These are phyloP conservation scores for Polia nebulosa DNA, from an alignment of 2,888 invertebrate genomes.

Conservation along the genomic window DNA sequence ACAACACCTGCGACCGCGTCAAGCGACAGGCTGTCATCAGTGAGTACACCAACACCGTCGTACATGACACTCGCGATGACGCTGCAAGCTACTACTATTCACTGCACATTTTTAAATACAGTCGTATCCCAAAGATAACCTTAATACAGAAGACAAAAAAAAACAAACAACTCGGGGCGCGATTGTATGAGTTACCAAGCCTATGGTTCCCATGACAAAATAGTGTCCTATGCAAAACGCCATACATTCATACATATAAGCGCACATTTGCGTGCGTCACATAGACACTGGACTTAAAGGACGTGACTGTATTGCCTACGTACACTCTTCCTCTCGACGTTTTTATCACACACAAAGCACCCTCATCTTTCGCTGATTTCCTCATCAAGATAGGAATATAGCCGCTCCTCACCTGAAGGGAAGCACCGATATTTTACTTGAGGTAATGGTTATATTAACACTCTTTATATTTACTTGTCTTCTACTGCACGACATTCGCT, in stretches of 20 bases:
- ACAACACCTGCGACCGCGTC: conserved; percentile 98
- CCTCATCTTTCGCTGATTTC: too few species aligned
- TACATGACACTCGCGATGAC: neutral
- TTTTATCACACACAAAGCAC: conserved; percentile 31
- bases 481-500: conserved; percentile 67
- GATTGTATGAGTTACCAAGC: neutral
- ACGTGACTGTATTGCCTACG: conserved; percentile 21
- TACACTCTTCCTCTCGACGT: conserved; percentile 15
- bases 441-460: conserved; percentile 51
- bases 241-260: conserved; percentile 1
- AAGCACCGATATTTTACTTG: conserved; percentile 5
- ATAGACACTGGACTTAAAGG: neutral
- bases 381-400: conserved; percentile 11
- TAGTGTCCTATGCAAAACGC: neutral
- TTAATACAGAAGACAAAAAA: neutral
- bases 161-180: neutral
- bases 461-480: conserved; percentile 36
- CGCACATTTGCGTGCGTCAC: neutral
- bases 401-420: conserved; percentile 14
- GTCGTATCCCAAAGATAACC: neutral
- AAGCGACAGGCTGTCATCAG: conserved; percentile 98
- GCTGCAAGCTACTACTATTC: neutral
- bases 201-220: neutral
- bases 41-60: conserved; percentile 90
- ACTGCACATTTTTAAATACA: conserved; percentile 20